Base-by-base conservation (phyloP, 2,797 vertebrate genomes). In the Micrastur ruficollis region DNA sequence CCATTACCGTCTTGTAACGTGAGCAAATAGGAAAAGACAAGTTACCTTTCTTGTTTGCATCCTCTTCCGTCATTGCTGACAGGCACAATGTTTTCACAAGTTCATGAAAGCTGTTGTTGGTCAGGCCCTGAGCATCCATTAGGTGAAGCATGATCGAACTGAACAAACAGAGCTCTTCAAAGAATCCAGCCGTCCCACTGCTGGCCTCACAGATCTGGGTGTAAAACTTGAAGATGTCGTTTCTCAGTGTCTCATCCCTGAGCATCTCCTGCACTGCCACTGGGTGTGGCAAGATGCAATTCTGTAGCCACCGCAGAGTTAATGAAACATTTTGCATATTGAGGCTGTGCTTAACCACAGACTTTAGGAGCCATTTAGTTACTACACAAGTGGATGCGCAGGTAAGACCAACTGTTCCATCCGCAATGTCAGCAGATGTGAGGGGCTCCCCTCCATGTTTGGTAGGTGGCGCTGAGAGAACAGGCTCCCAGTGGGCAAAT, bases 401-500 rank as follows among this genome's bases (percentile, higher is more conserved):
- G 32, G 93, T 90, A 29, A 98, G 89, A 40, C 47, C 14, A 8
- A 29, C n/a, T 1, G 93, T 38, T 67, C 97, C 70, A 5, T 73
- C 85, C 17, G 29, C 56, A 1, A 80, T 49, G 75, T 91, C 81
- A 50, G 65, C 7, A 23, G 38, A 18, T 40, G 36, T 49, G 76
- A 63, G 56, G 15, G 25, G 29, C 29, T 96, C 78, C n/a, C 72
- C 90, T 80, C 15, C 16, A 21, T 34, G 23, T 26, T 4, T 47
- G 63, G 46, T 17, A 59, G 70, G 82, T 9, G 32, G 7, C 0
- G 3, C 6, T 8, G 96, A 85, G 75, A 94, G 88, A 42, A 70
- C 87, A 3, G 98, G 98, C 58, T 98, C 96, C 99, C 99, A 99
- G 12, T 99, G 98, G 63, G 97, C 95, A 71, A 99, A 96, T 73